phyloP scores from a whole-genome alignment of 2,888 invertebrate genomes.

The Tubulanus polymorphus region DNA sequence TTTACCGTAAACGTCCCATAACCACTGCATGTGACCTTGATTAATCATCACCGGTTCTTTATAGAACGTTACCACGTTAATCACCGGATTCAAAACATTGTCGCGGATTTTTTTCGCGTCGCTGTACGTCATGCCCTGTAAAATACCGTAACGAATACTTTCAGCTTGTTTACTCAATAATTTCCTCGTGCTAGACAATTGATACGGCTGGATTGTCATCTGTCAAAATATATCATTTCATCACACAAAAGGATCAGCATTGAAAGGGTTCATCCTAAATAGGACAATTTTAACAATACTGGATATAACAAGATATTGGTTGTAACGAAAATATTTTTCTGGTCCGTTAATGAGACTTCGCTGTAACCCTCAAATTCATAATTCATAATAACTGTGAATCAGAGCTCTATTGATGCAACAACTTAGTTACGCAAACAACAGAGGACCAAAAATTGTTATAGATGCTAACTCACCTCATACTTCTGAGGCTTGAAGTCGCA shows the following conservation, averaged over 20 bases:
- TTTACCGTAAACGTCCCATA: constrained; percentile 79
- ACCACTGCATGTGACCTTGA: constrained; percentile 84
- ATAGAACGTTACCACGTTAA: constrained; percentile 61
- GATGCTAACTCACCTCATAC: constrained; percentile 23
- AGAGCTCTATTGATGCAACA: too few relatives aligned
- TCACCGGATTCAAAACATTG: constrained; percentile 65
- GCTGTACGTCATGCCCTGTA: constrained; percentile 46
- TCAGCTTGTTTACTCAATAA: background rate
- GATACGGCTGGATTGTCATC: too few relatives aligned
- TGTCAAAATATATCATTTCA: too few relatives aligned
- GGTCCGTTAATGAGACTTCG: too few relatives aligned
- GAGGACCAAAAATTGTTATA: too few relatives aligned
- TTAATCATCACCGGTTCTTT: constrained; percentile 77
- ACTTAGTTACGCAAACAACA: too few relatives aligned
- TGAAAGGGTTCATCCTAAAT: background rate
- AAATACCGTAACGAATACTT: constrained; percentile 1
- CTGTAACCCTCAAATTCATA: too few relatives aligned
- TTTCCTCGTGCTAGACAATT: background rate
- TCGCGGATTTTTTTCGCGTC: constrained; percentile 55
- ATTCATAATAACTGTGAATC: too few relatives aligned
- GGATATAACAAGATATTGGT: background rate
- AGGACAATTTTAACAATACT: background rate
- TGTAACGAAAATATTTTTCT: too few relatives aligned
- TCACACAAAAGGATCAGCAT: too few relatives aligned
- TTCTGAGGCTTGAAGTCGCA: constrained; percentile 38